Evolutionary conservation across 2,797 vertebrate genomes (phyloP), one percentile per base, ranked within the genome.

Genomic region (Hypotaenidia okinawae): DNA sequence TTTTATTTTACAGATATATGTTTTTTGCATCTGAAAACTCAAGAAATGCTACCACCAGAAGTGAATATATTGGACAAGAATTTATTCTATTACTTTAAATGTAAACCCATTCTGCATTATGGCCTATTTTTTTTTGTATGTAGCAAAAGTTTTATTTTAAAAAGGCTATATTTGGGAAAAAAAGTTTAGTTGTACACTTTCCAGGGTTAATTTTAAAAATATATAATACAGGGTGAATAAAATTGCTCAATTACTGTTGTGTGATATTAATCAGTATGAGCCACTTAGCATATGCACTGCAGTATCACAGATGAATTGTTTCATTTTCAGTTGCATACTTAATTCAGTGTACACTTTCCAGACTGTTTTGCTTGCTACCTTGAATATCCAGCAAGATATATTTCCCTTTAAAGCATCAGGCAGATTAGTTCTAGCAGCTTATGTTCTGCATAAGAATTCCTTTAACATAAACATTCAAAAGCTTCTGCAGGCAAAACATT

Each of bases 341-440:
- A 90, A 87, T 67, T 76, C 35, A 63, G 69, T 69, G 58, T 86
- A 89, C 17, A 55, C 16, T 59, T 92, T 58, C 13, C 52, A 68
- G 61, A 39, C 21, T 63, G 13, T 85, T 90, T 90, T 86, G 51
- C 59, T 81, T 68, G 25, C 45, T 91, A 79, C 47, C 85, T 88
- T 86, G 76, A 81, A 78, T 69, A 94, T 73, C 33, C 63, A 52
- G 62, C 33, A 78, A 68, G 51, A 85, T 30, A 55, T 16, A 70
- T 23, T 80, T 82, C 18, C 37, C n/a, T 80, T 74, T 83, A 87
- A 84, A 89, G 61, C 39, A 68, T 18, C 55, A 57, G 6, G 37
- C 43, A 87, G 74, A 84, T 90, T 76, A 94, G 35, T 69, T 94
- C 55, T 67, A 95, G 64, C 49, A 91, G 75, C 66, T 89, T 92